A percentile compares a stretch with the other conserved stretches of the same genome.
phyloP scores from a whole-genome alignment of 2,797 vertebrate genomes.

The Crenichthys baileyi region DNA sequence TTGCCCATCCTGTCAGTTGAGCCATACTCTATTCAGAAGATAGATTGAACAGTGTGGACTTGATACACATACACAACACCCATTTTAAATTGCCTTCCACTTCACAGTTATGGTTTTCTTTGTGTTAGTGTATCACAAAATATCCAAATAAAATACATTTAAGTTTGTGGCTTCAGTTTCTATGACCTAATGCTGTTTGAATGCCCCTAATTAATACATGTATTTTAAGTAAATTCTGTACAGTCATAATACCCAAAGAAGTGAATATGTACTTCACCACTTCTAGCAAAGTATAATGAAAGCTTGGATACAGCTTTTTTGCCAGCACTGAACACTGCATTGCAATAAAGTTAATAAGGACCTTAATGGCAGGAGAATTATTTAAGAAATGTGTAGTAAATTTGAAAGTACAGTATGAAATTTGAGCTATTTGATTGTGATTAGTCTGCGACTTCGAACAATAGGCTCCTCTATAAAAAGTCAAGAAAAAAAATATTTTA shows the following conservation, averaged over 20 bases:
- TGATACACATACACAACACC: not conserved
- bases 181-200: conserved; percentile 30
- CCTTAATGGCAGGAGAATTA: conserved; percentile 52
- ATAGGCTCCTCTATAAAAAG: conserved; percentile 50
- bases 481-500: conserved; percentile 49
- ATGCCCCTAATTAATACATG: conserved; percentile 23
- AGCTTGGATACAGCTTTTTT: conserved; percentile 21
- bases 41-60: not conserved
- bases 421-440: conserved; percentile 54
- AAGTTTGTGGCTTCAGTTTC: conserved; percentile 16
- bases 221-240: conserved; percentile 33
- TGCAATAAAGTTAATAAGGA: conserved; percentile 28
- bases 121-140: not conserved
- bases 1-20: not conserved
- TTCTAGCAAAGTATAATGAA: conserved; percentile 37
- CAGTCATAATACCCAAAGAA: conserved; percentile 25
- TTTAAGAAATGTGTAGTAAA: conserved; percentile 41
- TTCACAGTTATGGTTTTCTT: not conserved
- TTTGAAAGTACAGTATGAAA: conserved; percentile 45
- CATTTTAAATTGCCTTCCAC: not conserved
- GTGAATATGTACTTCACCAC: conserved; percentile 36
- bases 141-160: too few relatives aligned
- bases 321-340: not conserved
- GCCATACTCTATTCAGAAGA: not conserved
- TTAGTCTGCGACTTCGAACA: conserved; percentile 53